Evolutionary conservation across 2,888 invertebrate species (phyloP), one percentile per base, ranked within the genome.

Genomic region (Hipparchia semele): DNA sequence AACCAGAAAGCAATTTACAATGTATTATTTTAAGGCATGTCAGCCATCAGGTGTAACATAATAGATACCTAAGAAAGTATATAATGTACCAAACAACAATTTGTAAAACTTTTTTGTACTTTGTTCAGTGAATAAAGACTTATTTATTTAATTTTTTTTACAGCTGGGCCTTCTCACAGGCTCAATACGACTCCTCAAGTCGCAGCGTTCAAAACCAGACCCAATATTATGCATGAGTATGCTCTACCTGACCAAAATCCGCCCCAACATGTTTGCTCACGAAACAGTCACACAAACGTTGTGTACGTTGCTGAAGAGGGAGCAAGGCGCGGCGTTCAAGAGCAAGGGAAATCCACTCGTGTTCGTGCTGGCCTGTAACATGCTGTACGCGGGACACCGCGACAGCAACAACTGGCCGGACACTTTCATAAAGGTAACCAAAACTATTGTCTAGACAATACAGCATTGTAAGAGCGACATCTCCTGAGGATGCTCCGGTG

Each of bases 331-430:
- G 0, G 94, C 92, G 0, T 96, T 96, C 86, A 97, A 98, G 91
- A 95, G 95, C 72, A 97, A 98, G 82, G 96, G 96, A 6, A 98
- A 98, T 87, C 95, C 96, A 0, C 91, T 97, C 61, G 96, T 97
- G 59, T 96, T 98, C 78, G 96, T 98, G 49, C 88, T 98, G 62
- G 97, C 97, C 5, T 96, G 98, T 75, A 99, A 98, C 90, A 94
- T 99, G 82, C 89, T 99, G 70, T 95, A 97, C 83, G 95, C 96
- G 78, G 98, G 97, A 0, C 98, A 96, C 86, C 94, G 95, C 66
- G 98, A 98, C 59, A 96, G 97, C 79, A 96, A 95, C 76, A 96
- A 96, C 80, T 99, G 99, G 99, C 99, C 99, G 0, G 98, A 99
- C 84, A 94, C 96, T 71, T 98, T 99, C 92, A 95, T 99, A 1